A percentile compares a stretch with the other conserved stretches of the same genome.
Conservation (phyloP, 2,797 vertebrate species). For the Aeoliscus strigatus region DNA sequence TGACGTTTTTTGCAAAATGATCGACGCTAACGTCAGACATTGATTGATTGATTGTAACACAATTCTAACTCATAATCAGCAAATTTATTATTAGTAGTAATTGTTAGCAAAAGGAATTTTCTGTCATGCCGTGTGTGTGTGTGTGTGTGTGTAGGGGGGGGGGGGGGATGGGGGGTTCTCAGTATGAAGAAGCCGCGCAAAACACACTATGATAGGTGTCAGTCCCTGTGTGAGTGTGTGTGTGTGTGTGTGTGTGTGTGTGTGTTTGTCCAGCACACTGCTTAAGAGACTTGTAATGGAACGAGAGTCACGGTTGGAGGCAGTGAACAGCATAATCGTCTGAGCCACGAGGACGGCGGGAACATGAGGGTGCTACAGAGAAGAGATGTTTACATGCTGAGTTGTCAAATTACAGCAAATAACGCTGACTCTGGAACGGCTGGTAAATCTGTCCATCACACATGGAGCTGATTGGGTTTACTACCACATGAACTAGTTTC, state of each 20-base stretch:
- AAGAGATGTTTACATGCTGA: constrained; percentile 62
- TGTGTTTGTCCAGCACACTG: constrained; percentile 4
- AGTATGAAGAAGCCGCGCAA: constrained; percentile 26
- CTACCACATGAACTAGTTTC: no score
- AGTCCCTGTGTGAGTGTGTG: background rate
- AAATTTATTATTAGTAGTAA: no score
- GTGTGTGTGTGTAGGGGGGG: no score
- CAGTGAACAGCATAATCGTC: constrained; percentile 62
- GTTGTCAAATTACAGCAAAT: constrained; percentile 46
- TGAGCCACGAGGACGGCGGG: constrained; percentile 43
- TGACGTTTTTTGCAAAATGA: no score
- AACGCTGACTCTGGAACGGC: constrained; percentile 32
- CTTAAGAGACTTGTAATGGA: constrained; percentile 65
- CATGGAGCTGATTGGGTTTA: background rate
- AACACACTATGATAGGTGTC: constrained; percentile 6
- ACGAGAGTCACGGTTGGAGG: constrained; percentile 48
- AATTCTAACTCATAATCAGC: no score
- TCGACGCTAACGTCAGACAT: no score
- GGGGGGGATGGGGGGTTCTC: background rate
- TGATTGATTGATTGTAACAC: no score
- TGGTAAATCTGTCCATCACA: constrained; percentile 1
- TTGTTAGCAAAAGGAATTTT: no score
- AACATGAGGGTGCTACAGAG: constrained; percentile 56
- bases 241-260: no score
- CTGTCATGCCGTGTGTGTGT: no score